phyloP scores from a whole-genome alignment of 2,113 vertebrate genomes.

The Poeciliopsis retropinna region DNA sequence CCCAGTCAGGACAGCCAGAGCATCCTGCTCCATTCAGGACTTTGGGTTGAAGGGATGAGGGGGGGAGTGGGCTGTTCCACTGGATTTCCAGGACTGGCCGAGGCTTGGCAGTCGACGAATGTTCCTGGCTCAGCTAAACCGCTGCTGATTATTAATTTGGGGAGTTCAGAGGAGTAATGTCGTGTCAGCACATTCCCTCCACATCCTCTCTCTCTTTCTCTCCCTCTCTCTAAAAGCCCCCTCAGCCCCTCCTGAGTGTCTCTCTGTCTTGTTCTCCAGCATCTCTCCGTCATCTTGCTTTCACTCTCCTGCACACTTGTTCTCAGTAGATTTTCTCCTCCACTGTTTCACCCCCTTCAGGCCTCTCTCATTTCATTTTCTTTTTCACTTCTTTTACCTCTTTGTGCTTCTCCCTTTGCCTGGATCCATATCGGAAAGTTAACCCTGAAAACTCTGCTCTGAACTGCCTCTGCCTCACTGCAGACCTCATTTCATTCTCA shows the following conservation, averaged over 20 bases:
- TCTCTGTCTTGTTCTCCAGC: slow-evolving; percentile 5
- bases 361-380: slow-evolving; percentile 6
- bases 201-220: background rate
- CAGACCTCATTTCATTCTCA: background rate
- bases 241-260: slow-evolving; percentile 34
- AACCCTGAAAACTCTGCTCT: slow-evolving; percentile 36
- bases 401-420: slow-evolving; percentile 19
- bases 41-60: background rate
- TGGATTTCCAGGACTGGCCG: slow-evolving; percentile 34
- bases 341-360: slow-evolving; percentile 5
- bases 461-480: too few species aligned
- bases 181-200: slow-evolving; percentile 80
- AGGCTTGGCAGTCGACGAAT: slow-evolving; percentile 72
- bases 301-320: slow-evolving; percentile 38
- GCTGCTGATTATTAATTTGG: slow-evolving; percentile 81
- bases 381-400: background rate
- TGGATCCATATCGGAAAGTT: slow-evolving; percentile 40
- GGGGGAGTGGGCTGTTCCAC: slow-evolving; percentile 6
- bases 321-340: slow-evolving; percentile 6
- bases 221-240: background rate
- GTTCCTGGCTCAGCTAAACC: slow-evolving; percentile 77
- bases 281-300: slow-evolving; percentile 21
- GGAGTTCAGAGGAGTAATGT: slow-evolving; percentile 79
- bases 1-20: slow-evolving; percentile 44
- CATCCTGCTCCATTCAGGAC: slow-evolving; percentile 53